phyloP scores from a whole-genome alignment of 2,888 invertebrate species.

The Hedychridium roseum region DNA sequence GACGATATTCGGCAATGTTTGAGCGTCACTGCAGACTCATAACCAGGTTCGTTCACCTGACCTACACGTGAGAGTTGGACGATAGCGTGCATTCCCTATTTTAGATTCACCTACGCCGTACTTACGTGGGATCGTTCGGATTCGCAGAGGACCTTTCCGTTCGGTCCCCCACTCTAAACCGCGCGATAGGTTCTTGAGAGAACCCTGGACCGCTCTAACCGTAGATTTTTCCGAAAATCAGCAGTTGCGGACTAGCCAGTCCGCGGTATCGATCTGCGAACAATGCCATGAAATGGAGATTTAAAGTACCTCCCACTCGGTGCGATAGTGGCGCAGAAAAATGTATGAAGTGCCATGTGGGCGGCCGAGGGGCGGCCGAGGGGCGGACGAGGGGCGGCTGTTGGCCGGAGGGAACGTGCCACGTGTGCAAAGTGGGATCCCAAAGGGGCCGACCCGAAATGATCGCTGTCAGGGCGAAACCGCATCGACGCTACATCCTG shows the following conservation, averaged over 20 bases:
- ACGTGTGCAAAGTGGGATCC: slow-evolving; percentile 35
- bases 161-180: too few relatives aligned
- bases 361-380: not conserved
- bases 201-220: too few relatives aligned
- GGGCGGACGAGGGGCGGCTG: not conserved
- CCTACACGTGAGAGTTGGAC: slow-evolving; percentile 16
- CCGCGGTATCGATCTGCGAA: slow-evolving; percentile 16
- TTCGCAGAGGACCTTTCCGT: not conserved
- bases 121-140: not conserved
- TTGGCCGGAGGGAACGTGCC: slow-evolving; percentile 34
- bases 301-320: slow-evolving; percentile 31
- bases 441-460: slow-evolving; percentile 35
- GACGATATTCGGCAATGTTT: slow-evolving; percentile 3
- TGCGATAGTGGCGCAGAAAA: slow-evolving; percentile 39
- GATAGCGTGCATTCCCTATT: slow-evolving; percentile 13
- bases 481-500: slow-evolving; percentile 26
- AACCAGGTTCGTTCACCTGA: slow-evolving; percentile 15
- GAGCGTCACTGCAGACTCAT: slow-evolving; percentile 11
- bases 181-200: too few relatives aligned
- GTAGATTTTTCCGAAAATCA: too few relatives aligned
- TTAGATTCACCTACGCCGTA: not conserved
- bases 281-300: slow-evolving; percentile 35
- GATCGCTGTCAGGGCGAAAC: slow-evolving; percentile 35
- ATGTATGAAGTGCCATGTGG: slow-evolving; percentile 34
- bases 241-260: too few relatives aligned